Evolutionary conservation across 2,888 invertebrate genomes (phyloP), one percentile per base, ranked within the genome.

Genomic region (Thecophora atra): DNA sequence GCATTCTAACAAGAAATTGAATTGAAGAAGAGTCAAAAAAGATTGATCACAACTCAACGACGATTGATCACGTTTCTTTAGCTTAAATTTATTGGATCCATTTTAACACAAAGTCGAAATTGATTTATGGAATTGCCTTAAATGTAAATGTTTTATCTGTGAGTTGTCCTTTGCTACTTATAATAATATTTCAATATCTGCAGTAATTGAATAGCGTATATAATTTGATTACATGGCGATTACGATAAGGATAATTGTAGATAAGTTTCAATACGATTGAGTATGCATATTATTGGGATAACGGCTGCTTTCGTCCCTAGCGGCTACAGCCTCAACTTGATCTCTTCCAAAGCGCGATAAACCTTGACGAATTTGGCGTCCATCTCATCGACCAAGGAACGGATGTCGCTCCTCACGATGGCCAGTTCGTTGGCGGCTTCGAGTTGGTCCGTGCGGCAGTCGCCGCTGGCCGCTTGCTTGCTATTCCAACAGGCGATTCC

Each of bases 401-500:
- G 83, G 42, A 85, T 83, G 74, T 85, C 85, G 70, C 84, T 85
- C 13, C 85, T 79, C 19, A 85, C 83, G 56, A 85, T 81, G 3
- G 85, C 84, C 19, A 85, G 74, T 71, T 85, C 85, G 56, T 85
- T 62, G 21, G 83, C 83, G 3, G 83, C 80, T n/a, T 84, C 81
- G 7, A 81, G 78, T 30, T 68, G 60, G 11, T 72, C 67, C n/a
- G 42, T 8, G 0, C 70, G 70, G 42, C 70, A 70, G 11, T 76
- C 76, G 1, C 76, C 73, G 19, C 72, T 78, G 4, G 78, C 79
- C 0, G 81, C 79, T 8, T 72, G 72, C 67, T 80, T 83, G 64
- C 80, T 83, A 74, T 79, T 84, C 85, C 85, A 85, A 71, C 85
- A 85, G 30, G 85, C 85, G 52, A 85, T 80, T 24, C 85, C 85